A percentile compares a stretch with the other conserved stretches of the same genome.
These are phyloP conservation scores for Gallirallus australis DNA, from an alignment of 2,797 vertebrate species.

Conservation along the genomic window DNA sequence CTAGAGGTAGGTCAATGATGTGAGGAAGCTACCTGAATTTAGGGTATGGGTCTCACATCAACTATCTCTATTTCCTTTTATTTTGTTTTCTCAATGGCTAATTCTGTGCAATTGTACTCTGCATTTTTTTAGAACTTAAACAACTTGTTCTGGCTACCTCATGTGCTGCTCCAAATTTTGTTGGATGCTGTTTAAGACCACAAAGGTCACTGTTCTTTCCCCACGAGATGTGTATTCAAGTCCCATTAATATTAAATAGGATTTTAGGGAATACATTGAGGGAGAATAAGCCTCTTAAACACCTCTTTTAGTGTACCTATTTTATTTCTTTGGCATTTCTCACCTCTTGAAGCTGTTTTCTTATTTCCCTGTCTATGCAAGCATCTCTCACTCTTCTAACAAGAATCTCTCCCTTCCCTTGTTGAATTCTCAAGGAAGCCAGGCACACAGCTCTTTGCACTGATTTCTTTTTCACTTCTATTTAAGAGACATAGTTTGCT, in stretches of 20 bases:
- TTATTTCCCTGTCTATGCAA: slow-evolving; percentile 35
- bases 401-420: not conserved
- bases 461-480: slow-evolving; percentile 49
- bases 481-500: slow-evolving; percentile 14
- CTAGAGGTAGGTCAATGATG: not conserved
- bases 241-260: slow-evolving; percentile 70
- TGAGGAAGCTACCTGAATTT: not conserved
- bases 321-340: slow-evolving; percentile 68
- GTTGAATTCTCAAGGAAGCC: slow-evolving; percentile 50
- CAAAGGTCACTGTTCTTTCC: slow-evolving; percentile 41
- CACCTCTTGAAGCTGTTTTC: slow-evolving; percentile 31
- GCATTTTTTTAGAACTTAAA: slow-evolving; percentile 21
- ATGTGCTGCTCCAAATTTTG: slow-evolving; percentile 50
- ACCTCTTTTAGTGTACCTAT: slow-evolving; percentile 63
- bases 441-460: not conserved
- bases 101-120: not conserved
- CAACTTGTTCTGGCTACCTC: slow-evolving; percentile 21
- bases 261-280: slow-evolving; percentile 42
- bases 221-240: slow-evolving; percentile 41
- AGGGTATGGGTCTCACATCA: not conserved
- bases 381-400: slow-evolving; percentile 2
- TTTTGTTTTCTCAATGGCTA: not conserved
- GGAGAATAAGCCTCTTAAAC: slow-evolving; percentile 72
- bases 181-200: slow-evolving; percentile 52
- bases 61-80: not conserved